These are phyloP conservation scores for Pseudochaenichthys georgianus DNA, from an alignment of 2,797 vertebrate species.

Conservation along the genomic window DNA sequence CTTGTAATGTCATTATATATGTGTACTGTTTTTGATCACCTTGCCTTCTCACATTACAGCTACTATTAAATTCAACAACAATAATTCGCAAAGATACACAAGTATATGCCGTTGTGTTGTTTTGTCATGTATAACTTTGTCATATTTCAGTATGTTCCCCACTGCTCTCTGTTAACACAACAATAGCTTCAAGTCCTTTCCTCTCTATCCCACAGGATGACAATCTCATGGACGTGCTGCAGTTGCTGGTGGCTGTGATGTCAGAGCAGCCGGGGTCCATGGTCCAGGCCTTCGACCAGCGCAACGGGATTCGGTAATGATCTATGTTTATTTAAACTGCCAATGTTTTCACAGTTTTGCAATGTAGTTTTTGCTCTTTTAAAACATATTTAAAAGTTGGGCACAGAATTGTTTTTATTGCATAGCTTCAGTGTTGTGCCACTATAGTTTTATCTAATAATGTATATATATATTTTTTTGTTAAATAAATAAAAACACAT, in stretches of 20 bases:
- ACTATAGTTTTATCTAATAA: not conserved
- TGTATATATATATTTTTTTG: not conserved
- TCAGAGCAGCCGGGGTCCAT: conserved; percentile 95
- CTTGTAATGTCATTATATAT: conserved; percentile 35
- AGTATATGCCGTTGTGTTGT: not conserved
- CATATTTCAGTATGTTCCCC: conserved; percentile 2
- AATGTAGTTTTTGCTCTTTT: not conserved
- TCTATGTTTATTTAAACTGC: not conserved
- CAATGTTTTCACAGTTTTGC: not conserved
- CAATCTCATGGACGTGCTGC: conserved; percentile 98
- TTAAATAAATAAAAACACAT: too few relatives aligned
- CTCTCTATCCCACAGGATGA: conserved; percentile 88
- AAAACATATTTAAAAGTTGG: not conserved
- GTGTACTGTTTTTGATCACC: not conserved
- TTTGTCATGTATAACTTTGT: conserved; percentile 3
- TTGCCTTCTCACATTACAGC: not conserved
- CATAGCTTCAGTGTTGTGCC: not conserved
- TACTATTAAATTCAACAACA: conserved; percentile 13
- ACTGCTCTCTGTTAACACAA: not conserved
- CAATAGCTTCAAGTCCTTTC: not conserved
- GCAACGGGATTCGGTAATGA: conserved; percentile 94
- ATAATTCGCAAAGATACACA: not conserved
- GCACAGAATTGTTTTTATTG: not conserved
- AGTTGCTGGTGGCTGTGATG: conserved; percentile 97
- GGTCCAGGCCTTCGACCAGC: conserved; percentile 97